phyloP scores from a whole-genome alignment of 2,888 invertebrate genomes.

The Lacanobia wlatinum region DNA sequence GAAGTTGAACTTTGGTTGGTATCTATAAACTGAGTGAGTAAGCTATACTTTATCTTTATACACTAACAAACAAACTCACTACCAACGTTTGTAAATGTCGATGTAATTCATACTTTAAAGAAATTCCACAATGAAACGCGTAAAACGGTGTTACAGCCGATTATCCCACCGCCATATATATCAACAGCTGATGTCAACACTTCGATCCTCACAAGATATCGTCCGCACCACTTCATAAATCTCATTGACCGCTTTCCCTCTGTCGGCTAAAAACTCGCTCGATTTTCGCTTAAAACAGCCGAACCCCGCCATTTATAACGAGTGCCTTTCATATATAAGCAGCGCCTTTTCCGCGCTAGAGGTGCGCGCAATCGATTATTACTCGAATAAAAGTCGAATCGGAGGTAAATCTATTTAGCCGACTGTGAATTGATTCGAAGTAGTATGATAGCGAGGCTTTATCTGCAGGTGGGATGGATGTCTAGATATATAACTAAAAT shows the following conservation, averaged over 20 bases:
- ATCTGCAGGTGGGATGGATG: constrained; percentile 34
- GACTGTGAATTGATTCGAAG: constrained; percentile 54
- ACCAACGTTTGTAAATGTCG: too few species aligned
- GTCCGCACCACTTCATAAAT: constrained; percentile 58
- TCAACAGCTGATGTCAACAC: constrained; percentile 53
- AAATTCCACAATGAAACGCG: neutral
- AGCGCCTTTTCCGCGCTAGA: constrained; percentile 63
- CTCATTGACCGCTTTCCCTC: constrained; percentile 56
- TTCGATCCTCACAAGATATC: constrained; percentile 59
- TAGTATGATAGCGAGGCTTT: constrained; percentile 39
- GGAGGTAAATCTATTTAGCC: constrained; percentile 60
- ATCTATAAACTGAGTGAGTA: neutral
- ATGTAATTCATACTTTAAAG: neutral
- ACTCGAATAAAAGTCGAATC: constrained; percentile 60
- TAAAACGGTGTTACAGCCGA: neutral
- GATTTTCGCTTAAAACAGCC: constrained; percentile 63
- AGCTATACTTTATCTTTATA: neutral
- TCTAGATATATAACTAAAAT: constrained; percentile 11
- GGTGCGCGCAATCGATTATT: constrained; percentile 56
- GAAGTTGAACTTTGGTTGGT: neutral
- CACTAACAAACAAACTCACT: neutral
- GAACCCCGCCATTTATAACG: constrained; percentile 67
- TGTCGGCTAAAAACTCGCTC: constrained; percentile 61
- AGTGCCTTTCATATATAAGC: constrained; percentile 71
- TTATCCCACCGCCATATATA: constrained; percentile 25